Percentiles rank a stretch among this genome's conserved stretches.
These are phyloP conservation scores for Paramormyrops kingsleyae DNA, from an alignment of 2,113 vertebrate genomes.

Conservation along the genomic window DNA sequence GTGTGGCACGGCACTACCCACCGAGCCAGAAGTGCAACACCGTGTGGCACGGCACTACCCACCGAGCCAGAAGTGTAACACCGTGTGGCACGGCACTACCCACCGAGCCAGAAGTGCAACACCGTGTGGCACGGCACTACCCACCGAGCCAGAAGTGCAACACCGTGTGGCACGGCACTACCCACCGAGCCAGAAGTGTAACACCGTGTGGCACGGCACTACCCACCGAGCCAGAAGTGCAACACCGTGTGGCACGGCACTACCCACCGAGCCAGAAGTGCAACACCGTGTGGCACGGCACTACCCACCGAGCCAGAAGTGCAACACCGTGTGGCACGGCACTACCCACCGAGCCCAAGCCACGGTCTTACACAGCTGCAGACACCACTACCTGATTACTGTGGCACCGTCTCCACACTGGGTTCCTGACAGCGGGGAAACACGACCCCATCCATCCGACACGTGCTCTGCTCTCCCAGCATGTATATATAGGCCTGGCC, in stretches of 20 bases:
- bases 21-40: too few relatives aligned
- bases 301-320: too few relatives aligned
- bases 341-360: background rate
- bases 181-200: too few relatives aligned
- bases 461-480: background rate
- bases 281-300: accelerated
- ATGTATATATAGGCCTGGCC: conserved; percentile 8
- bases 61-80: too few relatives aligned
- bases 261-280: too few relatives aligned
- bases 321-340: accelerated
- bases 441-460: background rate
- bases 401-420: background rate
- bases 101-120: too few relatives aligned
- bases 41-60: too few relatives aligned
- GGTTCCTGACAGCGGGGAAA: background rate
- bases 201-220: accelerated
- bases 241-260: accelerated
- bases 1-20: too few relatives aligned
- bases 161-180: accelerated
- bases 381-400: background rate
- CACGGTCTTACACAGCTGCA: background rate
- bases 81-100: too few relatives aligned
- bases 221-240: too few relatives aligned
- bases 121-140: too few relatives aligned
- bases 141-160: too few relatives aligned